phyloP scores from a whole-genome alignment of 30 jellyfish, hydroid and myxozoan species.

The Calvadosia cruxmelitensis region DNA sequence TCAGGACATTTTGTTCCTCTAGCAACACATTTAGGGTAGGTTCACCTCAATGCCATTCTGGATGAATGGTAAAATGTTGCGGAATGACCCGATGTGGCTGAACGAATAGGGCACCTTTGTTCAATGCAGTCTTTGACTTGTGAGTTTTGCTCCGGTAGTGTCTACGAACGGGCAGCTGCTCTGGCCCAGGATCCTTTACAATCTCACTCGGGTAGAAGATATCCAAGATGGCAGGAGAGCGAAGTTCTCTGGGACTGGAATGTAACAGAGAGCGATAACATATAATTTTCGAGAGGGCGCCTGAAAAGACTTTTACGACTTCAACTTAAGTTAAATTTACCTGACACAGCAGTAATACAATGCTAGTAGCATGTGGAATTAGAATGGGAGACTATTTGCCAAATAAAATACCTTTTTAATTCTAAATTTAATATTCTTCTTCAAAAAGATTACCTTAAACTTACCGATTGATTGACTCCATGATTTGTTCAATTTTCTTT shows the following conservation, averaged over 20 bases:
- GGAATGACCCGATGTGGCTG: background rate
- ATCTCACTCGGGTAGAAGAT: background rate
- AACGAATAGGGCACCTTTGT: background rate
- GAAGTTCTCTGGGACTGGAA: background rate
- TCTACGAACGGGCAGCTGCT: background rate
- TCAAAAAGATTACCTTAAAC: too few species aligned
- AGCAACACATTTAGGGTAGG: too few species aligned
- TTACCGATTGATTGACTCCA: background rate
- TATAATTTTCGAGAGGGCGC: too few species aligned
- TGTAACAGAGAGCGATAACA: background rate
- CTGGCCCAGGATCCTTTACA: background rate
- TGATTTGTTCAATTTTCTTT: background rate
- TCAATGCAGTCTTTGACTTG: background rate
- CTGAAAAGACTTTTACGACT: too few species aligned
- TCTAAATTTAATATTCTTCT: too few species aligned
- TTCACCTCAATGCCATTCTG: slow-evolving; percentile 1
- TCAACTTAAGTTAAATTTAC: too few species aligned
- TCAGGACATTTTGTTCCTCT: too few species aligned
- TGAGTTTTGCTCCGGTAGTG: background rate
- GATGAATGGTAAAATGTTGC: background rate
- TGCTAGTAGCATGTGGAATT: too few species aligned
- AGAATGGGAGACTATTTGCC: too few species aligned
- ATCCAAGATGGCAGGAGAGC: background rate
- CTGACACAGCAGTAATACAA: too few species aligned
- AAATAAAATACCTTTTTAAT: too few species aligned